A percentile compares a stretch with the other conserved stretches of the same genome.
Conservation (phyloP, 2,888 invertebrate genomes). For the Plebejus argus region DNA sequence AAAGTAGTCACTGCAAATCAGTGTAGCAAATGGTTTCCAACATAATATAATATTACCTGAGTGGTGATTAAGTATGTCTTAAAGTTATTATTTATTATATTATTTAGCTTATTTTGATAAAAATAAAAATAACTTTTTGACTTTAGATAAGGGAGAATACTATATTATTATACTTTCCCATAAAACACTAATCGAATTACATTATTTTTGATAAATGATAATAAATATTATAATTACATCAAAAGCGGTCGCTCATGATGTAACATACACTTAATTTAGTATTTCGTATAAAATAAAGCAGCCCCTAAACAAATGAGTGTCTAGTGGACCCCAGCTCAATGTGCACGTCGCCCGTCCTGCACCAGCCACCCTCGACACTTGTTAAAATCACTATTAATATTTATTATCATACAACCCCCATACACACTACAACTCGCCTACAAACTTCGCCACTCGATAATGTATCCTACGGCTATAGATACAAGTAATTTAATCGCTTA, state of each 20-base stretch:
- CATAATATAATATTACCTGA: no score
- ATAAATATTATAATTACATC: slow-evolving; percentile 8
- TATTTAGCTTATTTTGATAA: no score
- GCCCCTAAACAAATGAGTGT: slow-evolving; percentile 28
- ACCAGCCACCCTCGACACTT: slow-evolving; percentile 24
- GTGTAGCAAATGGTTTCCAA: no score
- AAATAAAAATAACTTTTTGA: no score
- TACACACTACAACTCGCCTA: neutral
- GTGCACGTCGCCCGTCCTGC: neutral
- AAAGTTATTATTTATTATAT: no score
- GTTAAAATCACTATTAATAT: slow-evolving; percentile 31
- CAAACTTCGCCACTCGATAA: neutral
- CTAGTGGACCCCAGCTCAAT: neutral
- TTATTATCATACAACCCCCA: slow-evolving; percentile 28
- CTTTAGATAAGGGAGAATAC: no score
- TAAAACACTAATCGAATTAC: neutral
- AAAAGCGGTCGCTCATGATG: slow-evolving; percentile 5
- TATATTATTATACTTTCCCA: no score
- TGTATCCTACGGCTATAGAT: neutral
- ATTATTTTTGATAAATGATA: neutral
- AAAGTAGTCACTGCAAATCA: no score
- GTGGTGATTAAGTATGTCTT: no score
- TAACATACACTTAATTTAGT: slow-evolving; percentile 7
- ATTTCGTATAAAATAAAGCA: slow-evolving; percentile 24
- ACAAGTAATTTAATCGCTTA: neutral